These are phyloP conservation scores for Staurois parvus DNA, from an alignment of 2,797 vertebrate genomes.

Conservation along the genomic window DNA sequence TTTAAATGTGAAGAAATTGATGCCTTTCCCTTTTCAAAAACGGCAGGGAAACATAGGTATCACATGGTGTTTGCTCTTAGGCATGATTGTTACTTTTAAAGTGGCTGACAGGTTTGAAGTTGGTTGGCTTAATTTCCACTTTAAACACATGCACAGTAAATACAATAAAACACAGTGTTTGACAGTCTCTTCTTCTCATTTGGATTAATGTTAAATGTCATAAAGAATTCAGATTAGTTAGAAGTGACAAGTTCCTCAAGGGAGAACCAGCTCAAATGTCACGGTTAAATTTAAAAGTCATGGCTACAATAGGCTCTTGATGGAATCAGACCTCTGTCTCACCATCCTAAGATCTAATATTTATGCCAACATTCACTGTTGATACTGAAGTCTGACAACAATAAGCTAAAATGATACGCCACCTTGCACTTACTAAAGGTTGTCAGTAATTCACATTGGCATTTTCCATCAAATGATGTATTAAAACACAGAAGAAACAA, in stretches of 20 bases:
- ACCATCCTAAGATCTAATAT: constrained; percentile 17
- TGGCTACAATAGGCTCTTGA: constrained; percentile 21
- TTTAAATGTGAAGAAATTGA: too few species aligned
- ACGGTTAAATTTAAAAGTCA: constrained; percentile 37
- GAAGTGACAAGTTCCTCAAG: constrained; percentile 49
- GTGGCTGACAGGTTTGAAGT: not conserved
- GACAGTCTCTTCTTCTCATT: constrained; percentile 19
- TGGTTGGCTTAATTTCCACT: not conserved
- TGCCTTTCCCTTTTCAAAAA: too few species aligned
- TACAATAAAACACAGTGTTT: not conserved
- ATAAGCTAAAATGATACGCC: constrained; percentile 20
- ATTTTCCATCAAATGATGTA: constrained; percentile 10
- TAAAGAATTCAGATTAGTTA: constrained; percentile 49
- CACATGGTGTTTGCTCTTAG: not conserved
- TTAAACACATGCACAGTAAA: not conserved
- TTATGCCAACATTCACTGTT: constrained; percentile 31
- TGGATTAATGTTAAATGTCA: constrained; percentile 55
- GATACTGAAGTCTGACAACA: constrained; percentile 19
- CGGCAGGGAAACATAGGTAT: not conserved
- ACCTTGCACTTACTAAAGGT: constrained; percentile 21
- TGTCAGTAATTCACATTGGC: constrained; percentile 20
- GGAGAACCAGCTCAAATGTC: constrained; percentile 41
- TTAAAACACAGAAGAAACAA: not conserved
- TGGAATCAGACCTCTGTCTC: constrained; percentile 24
- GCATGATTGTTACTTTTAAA: too few species aligned